Percentiles rank a stretch among this genome's conserved stretches.
Evolutionary conservation across 2,888 invertebrate genomes (phyloP).

Genomic region (Cataglyphis albicans): DNA sequence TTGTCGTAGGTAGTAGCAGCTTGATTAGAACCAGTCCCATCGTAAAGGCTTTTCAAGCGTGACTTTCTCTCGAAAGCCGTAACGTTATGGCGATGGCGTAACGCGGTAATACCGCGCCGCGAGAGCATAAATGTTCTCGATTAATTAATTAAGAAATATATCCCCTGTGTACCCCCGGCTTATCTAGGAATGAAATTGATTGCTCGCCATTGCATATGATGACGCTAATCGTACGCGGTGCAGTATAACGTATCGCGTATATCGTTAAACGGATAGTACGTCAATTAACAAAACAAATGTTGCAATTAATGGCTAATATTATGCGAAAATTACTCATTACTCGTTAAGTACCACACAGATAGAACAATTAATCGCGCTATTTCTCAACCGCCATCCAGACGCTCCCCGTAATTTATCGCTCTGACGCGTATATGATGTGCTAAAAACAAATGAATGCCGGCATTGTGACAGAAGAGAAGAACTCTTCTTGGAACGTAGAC

Average conservation of each 20-base stretch:
- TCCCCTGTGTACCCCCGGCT: neutral
- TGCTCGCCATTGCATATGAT: slow-evolving; percentile 60
- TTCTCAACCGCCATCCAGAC: slow-evolving; percentile 39
- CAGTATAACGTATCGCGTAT: slow-evolving; percentile 35
- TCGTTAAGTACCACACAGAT: slow-evolving; percentile 53
- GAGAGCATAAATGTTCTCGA: slow-evolving; percentile 54
- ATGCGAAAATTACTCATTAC: slow-evolving; percentile 61
- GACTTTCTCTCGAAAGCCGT: slow-evolving; percentile 50
- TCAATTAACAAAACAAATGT: slow-evolving; percentile 74
- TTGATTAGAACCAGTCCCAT: slow-evolving; percentile 54
- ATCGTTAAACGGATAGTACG: slow-evolving; percentile 50
- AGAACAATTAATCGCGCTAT: slow-evolving; percentile 57
- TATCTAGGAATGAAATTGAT: slow-evolving; percentile 59
- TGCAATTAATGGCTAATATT: slow-evolving; percentile 72
- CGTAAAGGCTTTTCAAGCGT: slow-evolving; percentile 59
- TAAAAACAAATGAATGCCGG: slow-evolving; percentile 67
- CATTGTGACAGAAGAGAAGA: slow-evolving; percentile 46
- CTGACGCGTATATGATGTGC: slow-evolving; percentile 61
- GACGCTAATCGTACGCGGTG: slow-evolving; percentile 61
- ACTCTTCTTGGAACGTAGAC: slow-evolving; percentile 11
- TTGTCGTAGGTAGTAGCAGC: slow-evolving; percentile 2
- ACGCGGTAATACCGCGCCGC: slow-evolving; percentile 40
- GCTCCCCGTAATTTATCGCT: slow-evolving; percentile 55
- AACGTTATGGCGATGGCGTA: slow-evolving; percentile 53
- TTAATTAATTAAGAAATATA: slow-evolving; percentile 68